These are phyloP conservation scores for Aphyosemion australe DNA, from an alignment of 2,113 vertebrate species.

Conservation along the genomic window DNA sequence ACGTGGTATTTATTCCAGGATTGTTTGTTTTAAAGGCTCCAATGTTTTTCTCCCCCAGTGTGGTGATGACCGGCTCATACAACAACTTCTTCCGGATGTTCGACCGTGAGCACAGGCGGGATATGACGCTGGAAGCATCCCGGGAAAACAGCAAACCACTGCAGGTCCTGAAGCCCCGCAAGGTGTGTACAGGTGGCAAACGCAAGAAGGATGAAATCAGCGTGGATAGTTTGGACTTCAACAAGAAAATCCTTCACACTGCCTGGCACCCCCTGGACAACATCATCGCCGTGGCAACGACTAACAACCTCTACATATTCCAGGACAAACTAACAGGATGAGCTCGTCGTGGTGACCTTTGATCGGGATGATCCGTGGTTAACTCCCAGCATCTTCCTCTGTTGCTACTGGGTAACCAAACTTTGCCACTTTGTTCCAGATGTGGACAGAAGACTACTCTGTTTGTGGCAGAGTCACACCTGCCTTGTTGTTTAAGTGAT, in stretches of 20 bases:
- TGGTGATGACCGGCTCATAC: conserved; percentile 98
- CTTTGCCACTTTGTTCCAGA: conserved; percentile 64
- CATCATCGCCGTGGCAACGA: conserved; percentile 98
- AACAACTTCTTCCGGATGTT: conserved; percentile 99
- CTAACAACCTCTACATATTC: conserved; percentile 99
- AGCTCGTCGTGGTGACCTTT: background rate
- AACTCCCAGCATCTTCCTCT: conserved; percentile 51
- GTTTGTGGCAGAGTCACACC: conserved; percentile 62
- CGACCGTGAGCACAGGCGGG: conserved; percentile 90
- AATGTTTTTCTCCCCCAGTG: conserved; percentile 69
- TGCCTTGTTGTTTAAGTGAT: conserved; percentile 72
- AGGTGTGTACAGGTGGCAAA: conserved; percentile 94
- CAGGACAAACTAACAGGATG: conserved; percentile 90
- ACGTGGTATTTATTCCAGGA: background rate
- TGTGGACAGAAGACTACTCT: conserved; percentile 64
- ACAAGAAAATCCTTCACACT: conserved; percentile 99
- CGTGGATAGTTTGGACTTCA: conserved; percentile 99
- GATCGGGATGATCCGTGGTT: conserved; percentile 34
- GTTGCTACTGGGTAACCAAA: conserved; percentile 51
- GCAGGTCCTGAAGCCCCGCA: conserved; percentile 92
- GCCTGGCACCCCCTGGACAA: conserved; percentile 99
- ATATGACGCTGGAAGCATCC: conserved; percentile 93
- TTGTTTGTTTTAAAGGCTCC: background rate
- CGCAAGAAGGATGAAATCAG: conserved; percentile 99
- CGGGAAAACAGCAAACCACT: conserved; percentile 95